Percentiles rank a stretch among this genome's conserved stretches.
Evolutionary conservation across 2,888 invertebrate species (phyloP).

Genomic region (Napeogenes inachia): DNA sequence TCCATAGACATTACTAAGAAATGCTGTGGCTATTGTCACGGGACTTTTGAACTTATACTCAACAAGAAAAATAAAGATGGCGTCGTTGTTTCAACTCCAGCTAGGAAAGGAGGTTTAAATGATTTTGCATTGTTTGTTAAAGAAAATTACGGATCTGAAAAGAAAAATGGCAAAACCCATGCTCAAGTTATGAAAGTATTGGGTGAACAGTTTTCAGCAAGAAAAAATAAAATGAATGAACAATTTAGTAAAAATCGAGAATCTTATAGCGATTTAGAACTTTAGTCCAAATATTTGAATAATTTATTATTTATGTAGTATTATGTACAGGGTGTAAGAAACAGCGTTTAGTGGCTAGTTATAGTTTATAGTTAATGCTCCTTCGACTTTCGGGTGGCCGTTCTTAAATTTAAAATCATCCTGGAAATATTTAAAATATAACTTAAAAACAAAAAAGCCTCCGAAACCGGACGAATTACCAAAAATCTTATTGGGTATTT

Average conservation of each 20-base stretch:
- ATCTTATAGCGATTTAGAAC: not conserved
- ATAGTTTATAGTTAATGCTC: too few relatives aligned
- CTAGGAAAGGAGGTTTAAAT: conserved; percentile 72
- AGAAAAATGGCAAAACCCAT: conserved; percentile 75
- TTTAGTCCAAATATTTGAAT: not conserved
- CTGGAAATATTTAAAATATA: too few relatives aligned
- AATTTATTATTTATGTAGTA: too few relatives aligned
- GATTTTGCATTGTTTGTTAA: conserved; percentile 85
- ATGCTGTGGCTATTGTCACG: conserved; percentile 86
- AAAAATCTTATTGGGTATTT: too few relatives aligned
- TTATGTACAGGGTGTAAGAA: too few relatives aligned
- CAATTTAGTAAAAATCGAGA: conserved; percentile 3
- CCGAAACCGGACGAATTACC: too few relatives aligned
- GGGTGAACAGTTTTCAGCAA: conserved; percentile 80
- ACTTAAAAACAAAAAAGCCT: too few relatives aligned
- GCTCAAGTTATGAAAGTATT: conserved; percentile 87
- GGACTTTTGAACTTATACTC: conserved; percentile 82
- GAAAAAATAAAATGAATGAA: conserved; percentile 13
- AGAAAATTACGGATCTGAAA: conserved; percentile 80
- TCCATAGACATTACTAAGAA: conserved; percentile 84
- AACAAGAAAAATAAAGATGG: conserved; percentile 82
- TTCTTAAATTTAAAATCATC: too few relatives aligned
- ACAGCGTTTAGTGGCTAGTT: too few relatives aligned
- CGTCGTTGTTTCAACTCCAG: conserved; percentile 68
- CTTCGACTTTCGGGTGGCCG: too few relatives aligned